A percentile compares a stretch with the other conserved stretches of the same genome.
Conservation (phyloP, 2,888 invertebrate species). For the Acanthoscelides obtectus region DNA sequence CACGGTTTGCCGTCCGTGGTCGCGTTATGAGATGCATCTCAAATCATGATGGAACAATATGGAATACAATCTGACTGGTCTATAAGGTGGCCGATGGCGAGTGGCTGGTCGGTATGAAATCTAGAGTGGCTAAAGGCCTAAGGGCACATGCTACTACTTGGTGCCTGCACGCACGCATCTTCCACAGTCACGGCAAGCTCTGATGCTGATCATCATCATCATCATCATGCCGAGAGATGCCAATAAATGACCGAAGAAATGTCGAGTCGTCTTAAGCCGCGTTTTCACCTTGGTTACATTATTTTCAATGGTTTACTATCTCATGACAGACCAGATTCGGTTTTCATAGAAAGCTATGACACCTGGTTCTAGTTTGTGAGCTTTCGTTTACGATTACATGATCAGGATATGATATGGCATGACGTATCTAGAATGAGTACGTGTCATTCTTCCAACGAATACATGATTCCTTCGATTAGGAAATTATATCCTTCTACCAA, state of each 20-base stretch:
- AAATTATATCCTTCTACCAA: too few relatives aligned
- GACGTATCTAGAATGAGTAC: too few relatives aligned
- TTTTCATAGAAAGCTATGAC: too few relatives aligned
- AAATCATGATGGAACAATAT: too few relatives aligned
- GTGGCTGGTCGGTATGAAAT: constrained; percentile 20
- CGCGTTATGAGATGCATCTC: too few relatives aligned
- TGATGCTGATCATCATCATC: neutral
- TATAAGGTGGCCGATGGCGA: neutral
- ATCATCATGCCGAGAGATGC: neutral
- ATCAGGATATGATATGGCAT: too few relatives aligned
- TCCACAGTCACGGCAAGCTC: neutral
- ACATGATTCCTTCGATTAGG: too few relatives aligned
- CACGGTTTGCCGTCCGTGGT: too few relatives aligned
- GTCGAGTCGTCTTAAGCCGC: neutral
- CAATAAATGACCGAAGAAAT: neutral
- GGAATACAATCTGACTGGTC: neutral
- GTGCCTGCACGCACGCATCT: constrained; percentile 20
- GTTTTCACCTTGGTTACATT: neutral
- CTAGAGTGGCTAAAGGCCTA: constrained; percentile 23
- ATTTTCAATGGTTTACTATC: neutral
- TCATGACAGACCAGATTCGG: too few relatives aligned
- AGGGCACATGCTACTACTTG: constrained; percentile 23
- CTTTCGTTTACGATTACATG: too few relatives aligned
- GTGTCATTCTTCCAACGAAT: too few relatives aligned
- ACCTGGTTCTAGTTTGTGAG: too few relatives aligned